Evolutionary conservation across 2,797 vertebrate species (phyloP).

Genomic region (Pipistrellus pipistrellus): DNA sequence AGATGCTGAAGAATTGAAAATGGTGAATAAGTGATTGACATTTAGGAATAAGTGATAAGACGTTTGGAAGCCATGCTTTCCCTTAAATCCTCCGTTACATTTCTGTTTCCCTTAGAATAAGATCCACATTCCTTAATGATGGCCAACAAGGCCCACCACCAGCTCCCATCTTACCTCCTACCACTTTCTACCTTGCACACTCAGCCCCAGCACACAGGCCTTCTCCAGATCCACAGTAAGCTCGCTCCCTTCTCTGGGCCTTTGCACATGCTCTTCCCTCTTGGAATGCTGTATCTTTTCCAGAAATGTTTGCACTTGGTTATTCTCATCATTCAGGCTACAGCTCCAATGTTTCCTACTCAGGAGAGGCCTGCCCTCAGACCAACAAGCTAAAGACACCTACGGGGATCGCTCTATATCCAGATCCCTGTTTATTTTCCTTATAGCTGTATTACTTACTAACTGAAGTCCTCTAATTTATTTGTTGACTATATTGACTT

Average conservation of each 20-base stretch:
- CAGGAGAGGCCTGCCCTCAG: neutral
- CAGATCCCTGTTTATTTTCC: neutral
- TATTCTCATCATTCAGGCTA: neutral
- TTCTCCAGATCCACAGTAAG: too few species aligned
- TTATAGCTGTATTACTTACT: neutral
- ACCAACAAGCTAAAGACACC: neutral
- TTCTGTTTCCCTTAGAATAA: neutral
- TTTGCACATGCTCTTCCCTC: neutral
- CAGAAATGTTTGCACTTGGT: rapidly evolving
- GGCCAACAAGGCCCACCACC: neutral
- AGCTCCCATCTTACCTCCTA: rapidly evolving
- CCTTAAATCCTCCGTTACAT: neutral
- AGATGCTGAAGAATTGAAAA: neutral
- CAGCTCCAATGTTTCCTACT: neutral
- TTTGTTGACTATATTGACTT: neutral
- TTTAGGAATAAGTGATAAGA: neutral
- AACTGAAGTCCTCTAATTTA: neutral
- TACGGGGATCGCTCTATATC: rapidly evolving
- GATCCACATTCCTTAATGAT: neutral
- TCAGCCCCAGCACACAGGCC: rapidly evolving
- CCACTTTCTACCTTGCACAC: rapidly evolving
- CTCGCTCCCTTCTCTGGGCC: neutral
- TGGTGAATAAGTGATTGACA: neutral
- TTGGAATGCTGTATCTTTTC: neutral
- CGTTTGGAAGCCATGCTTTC: neutral